These are phyloP conservation scores for Lepilemur ruficaudatus DNA, from an alignment of 2,797 vertebrate genomes.

Conservation along the genomic window DNA sequence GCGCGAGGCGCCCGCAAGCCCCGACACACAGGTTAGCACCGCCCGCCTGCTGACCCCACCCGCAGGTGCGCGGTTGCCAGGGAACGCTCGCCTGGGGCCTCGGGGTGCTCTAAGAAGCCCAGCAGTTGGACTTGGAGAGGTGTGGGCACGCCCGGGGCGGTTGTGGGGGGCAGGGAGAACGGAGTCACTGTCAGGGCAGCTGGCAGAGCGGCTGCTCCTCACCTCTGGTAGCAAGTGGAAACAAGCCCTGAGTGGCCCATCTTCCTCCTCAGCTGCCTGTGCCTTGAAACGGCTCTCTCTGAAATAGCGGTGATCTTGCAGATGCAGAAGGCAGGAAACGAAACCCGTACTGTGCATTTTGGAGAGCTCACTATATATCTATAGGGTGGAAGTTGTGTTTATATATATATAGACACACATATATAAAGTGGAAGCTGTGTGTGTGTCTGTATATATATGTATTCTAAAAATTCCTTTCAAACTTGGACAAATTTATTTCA, in stretches of 20 bases:
- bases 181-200: constrained; percentile 61
- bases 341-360: neutral
- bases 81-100: constrained; percentile 42
- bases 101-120: constrained; percentile 17
- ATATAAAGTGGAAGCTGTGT: too few species aligned
- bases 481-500: neutral
- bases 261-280: neutral
- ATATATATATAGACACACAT: neutral
- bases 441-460: neutral
- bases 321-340: neutral
- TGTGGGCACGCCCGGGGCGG: neutral
- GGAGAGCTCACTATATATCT: neutral
- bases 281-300: neutral
- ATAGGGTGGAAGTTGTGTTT: neutral
- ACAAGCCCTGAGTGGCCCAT: neutral
- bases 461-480: neutral
- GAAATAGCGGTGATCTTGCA: neutral
- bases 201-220: neutral
- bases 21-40: constrained; percentile 39
- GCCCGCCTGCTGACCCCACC: constrained; percentile 54
- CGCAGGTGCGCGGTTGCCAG: constrained; percentile 67
- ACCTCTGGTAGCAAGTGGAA: constrained; percentile 36
- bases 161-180: neutral
- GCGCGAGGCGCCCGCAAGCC: constrained; percentile 10
- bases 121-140: constrained; percentile 41